Conservation (phyloP, 1,140 invertebrate genomes). For the Chymomyza costata region DNA sequence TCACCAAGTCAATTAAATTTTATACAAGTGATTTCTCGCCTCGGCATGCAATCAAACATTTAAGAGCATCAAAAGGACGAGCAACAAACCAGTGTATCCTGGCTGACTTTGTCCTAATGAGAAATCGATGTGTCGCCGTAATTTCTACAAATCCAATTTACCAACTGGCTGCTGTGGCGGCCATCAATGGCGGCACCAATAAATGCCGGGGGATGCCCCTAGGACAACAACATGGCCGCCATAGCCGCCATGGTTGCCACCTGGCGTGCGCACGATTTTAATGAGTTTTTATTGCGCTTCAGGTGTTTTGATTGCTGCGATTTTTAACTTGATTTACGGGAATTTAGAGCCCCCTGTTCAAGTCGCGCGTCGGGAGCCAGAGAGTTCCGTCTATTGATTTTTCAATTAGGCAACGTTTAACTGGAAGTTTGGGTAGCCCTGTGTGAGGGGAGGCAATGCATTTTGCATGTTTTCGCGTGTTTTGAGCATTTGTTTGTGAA, state of each 20-base stretch:
- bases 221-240: conserved; percentile 9
- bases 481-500: conserved; percentile 53
- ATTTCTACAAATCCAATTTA: conserved; percentile 52
- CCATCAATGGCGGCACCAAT: too few relatives aligned
- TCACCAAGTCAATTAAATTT: conserved; percentile 65
- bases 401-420: conserved; percentile 44
- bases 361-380: conserved; percentile 2
- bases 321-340: conserved; percentile 71
- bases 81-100: too few relatives aligned
- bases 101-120: conserved; percentile 51
- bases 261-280: conserved; percentile 32
- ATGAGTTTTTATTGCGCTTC: conserved; percentile 71
- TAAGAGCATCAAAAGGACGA: conserved; percentile 26
- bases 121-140: conserved; percentile 64
- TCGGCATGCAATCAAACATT: conserved; percentile 61
- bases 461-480: conserved; percentile 68
- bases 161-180: conserved; percentile 14
- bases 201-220: conserved; percentile 20
- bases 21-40: conserved; percentile 59
- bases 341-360: too few relatives aligned
- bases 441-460: conserved; percentile 36
- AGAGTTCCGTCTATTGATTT: conserved; percentile 57
- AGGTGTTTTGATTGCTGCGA: conserved; percentile 69
- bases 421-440: not conserved
- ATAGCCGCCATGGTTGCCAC: too few relatives aligned